Percentiles rank a stretch among this genome's conserved stretches.
These are phyloP conservation scores for Sebastes iracundus DNA, from an alignment of 2,797 vertebrate genomes.

Conservation along the genomic window DNA sequence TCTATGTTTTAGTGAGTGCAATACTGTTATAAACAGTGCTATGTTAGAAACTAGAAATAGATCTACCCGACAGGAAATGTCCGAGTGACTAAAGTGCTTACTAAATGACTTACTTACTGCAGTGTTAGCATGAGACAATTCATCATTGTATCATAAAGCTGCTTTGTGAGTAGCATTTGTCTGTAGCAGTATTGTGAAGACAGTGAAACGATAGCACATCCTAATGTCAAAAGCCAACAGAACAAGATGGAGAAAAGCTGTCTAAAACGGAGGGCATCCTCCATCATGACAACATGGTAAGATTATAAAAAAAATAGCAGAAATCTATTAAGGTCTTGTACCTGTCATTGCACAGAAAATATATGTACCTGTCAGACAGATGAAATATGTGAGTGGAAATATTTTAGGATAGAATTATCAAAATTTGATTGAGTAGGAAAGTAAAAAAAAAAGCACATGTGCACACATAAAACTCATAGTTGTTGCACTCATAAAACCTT, in stretches of 20 bases:
- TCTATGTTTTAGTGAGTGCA: neutral
- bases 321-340: neutral
- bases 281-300: neutral
- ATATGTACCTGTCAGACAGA: neutral
- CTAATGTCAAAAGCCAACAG: conserved; percentile 8
- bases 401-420: neutral
- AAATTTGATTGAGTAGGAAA: neutral
- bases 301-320: neutral
- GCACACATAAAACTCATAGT: neutral
- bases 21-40: neutral
- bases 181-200: conserved; percentile 15
- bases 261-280: conserved; percentile 8
- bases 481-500: neutral
- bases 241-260: conserved; percentile 20
- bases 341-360: neutral
- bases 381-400: neutral
- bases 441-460: neutral
- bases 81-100: neutral
- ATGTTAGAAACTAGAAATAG: neutral
- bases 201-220: neutral
- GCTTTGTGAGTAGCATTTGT: neutral
- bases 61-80: neutral
- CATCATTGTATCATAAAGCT: neutral
- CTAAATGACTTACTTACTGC: too few relatives aligned
- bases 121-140: neutral